Evolutionary conservation across 2,888 invertebrate genomes (phyloP).

Genomic region (Callinectes sapidus): DNA sequence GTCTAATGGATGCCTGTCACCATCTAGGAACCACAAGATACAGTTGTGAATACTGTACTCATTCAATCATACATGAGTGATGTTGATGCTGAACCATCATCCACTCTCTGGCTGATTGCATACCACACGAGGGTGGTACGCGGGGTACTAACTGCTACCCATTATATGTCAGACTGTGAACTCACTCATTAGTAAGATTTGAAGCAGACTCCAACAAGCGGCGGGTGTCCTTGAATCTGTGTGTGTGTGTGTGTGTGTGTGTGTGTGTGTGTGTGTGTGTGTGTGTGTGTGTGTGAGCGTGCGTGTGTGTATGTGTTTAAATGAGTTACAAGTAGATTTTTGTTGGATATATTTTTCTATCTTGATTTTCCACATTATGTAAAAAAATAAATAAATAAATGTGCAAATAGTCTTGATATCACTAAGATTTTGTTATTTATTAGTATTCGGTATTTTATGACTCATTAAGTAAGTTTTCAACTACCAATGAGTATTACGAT

Average conservation of each 20-base stretch:
- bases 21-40: background rate
- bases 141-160: background rate
- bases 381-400: no score
- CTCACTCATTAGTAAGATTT: background rate
- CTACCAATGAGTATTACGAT: background rate
- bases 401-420: background rate
- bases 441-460: background rate
- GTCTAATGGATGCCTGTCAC: background rate
- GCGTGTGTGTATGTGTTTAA: no score
- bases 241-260: no score
- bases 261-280: no score
- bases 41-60: background rate
- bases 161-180: background rate
- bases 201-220: background rate
- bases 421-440: background rate
- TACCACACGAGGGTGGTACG: background rate
- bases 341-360: background rate
- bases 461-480: background rate
- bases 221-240: background rate
- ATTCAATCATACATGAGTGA: background rate
- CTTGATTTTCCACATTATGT: background rate
- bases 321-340: background rate
- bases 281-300: no score
- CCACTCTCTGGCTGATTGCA: background rate
- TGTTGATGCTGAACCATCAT: background rate